Base-by-base conservation (phyloP, 2,888 invertebrate species). In the Morpho helenor region DNA sequence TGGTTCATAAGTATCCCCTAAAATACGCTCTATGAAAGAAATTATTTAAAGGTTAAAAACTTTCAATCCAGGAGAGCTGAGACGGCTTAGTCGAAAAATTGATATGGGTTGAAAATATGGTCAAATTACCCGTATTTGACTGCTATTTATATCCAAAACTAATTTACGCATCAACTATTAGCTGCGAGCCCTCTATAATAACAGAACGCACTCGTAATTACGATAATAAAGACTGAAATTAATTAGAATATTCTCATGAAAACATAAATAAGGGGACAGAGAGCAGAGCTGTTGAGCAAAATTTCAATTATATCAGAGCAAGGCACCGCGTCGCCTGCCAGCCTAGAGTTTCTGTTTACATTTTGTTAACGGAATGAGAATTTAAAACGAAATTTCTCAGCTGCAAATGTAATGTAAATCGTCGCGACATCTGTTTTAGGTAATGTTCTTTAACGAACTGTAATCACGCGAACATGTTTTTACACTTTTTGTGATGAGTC, bases 291-390 rank as follows among this genome's bases (percentile, higher is more conserved):
- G 75, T 74, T 77, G 78, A 77, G 80, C 79, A 75, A 82, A 84
- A 80, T 85, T 86, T 83, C 84, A 85, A 86, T 85, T 85, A 82
- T 80, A 81, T 78, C 76, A 75, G 72, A 67, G 73, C 68, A 70
- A 66, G 72, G 67, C 67, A 73, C 71, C 69, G 72, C 66, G 78
- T 10, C 66, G 47, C 47, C 52, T 56, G 66, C 63, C 69, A 74
- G 64, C 72, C 69, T 68, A 69, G 77, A 82, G 73, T 61, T 81
- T 78, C 78, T 85, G 82, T 85, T 87, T 85, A 84, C 83, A 84
- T 84, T 87, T 83, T 82, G 82, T 84, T 85, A 82, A 79, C 77
- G 77, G 75, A 84, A 84, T 84, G 84, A 79, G 83, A 84, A 81
- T 86, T 87, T 86, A 79, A 85, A 80, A 79, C 74, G 75, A 79